Conservation (phyloP, 2,113 vertebrate genomes). For the Loxodonta africana region DNA sequence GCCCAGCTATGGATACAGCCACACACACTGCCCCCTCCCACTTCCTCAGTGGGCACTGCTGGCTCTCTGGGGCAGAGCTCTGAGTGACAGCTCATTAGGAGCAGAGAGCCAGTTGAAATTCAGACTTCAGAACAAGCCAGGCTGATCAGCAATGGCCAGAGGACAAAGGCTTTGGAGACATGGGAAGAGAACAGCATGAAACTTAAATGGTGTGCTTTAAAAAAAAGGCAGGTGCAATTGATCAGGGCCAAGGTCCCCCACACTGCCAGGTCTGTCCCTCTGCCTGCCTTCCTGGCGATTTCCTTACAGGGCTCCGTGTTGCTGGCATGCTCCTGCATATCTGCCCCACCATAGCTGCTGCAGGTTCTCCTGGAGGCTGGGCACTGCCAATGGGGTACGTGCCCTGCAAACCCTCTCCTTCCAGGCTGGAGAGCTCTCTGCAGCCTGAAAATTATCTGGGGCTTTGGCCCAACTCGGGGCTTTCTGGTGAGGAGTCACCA, state of each 20-base stretch:
- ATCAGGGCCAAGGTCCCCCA: slow-evolving; percentile 82
- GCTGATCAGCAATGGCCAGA: slow-evolving; percentile 87
- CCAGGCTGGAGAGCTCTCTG: neutral
- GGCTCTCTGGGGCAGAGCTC: slow-evolving; percentile 82
- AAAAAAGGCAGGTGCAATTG: slow-evolving; percentile 85
- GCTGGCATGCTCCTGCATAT: neutral
- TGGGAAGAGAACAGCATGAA: slow-evolving; percentile 86
- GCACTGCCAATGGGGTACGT: neutral
- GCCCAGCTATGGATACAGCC: slow-evolving; percentile 13
- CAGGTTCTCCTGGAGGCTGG: neutral
- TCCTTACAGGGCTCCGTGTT: neutral
- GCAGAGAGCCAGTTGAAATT: slow-evolving; percentile 80
- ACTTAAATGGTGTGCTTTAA: slow-evolving; percentile 86
- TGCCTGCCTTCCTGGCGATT: slow-evolving; percentile 5
- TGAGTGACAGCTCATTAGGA: slow-evolving; percentile 87
- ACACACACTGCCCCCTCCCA: slow-evolving; percentile 53
- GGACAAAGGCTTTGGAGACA: slow-evolving; percentile 86
- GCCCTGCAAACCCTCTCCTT: neutral
- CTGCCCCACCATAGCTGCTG: neutral
- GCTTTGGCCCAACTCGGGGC: neutral
- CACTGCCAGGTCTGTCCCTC: slow-evolving; percentile 42
- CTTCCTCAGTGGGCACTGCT: slow-evolving; percentile 76
- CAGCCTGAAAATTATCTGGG: neutral
- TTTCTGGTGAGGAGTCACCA: neutral
- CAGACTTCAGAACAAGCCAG: slow-evolving; percentile 79